Evolutionary conservation across 2,113 vertebrate genomes (phyloP).

Genomic region (Cyprinodon tularosa): DNA sequence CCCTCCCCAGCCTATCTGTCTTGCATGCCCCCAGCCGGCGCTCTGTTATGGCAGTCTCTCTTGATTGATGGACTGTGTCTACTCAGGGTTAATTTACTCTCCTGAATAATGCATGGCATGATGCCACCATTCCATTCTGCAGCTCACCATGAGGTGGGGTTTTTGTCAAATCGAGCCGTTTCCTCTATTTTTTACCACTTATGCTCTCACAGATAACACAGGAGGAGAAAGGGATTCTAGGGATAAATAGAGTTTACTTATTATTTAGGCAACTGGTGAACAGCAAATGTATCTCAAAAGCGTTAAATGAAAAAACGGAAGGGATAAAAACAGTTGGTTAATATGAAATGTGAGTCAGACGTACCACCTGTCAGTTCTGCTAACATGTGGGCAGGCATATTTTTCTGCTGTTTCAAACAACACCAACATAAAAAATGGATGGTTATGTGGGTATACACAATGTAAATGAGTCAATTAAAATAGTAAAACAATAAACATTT

Average conservation of each 20-base stretch:
- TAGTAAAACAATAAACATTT: too few relatives aligned
- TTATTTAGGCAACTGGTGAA: not conserved
- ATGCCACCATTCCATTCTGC: slow-evolving; percentile 85
- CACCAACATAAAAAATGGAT: too few relatives aligned
- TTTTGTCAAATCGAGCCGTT: slow-evolving; percentile 71
- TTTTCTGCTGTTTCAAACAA: too few relatives aligned
- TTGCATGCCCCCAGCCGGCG: slow-evolving; percentile 47
- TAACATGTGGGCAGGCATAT: too few relatives aligned
- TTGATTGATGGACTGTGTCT: slow-evolving; percentile 93
- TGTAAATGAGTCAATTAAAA: too few relatives aligned
- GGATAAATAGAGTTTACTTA: not conserved
- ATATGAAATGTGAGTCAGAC: too few relatives aligned
- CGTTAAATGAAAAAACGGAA: too few relatives aligned
- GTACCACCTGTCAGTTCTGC: too few relatives aligned
- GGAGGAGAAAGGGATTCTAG: slow-evolving; percentile 40
- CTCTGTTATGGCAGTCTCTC: slow-evolving; percentile 83
- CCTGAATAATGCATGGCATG: slow-evolving; percentile 88
- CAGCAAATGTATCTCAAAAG: too few relatives aligned
- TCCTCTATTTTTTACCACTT: slow-evolving; percentile 47
- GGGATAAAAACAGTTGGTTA: too few relatives aligned
- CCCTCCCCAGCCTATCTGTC: slow-evolving; percentile 35
- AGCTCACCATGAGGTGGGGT: slow-evolving; percentile 87
- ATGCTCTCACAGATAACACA: slow-evolving; percentile 34
- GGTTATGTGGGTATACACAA: too few relatives aligned
- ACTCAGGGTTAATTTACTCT: slow-evolving; percentile 92